Evolutionary conservation across 1,140 invertebrate species (phyloP), one percentile per base, ranked within the genome.

Genomic region (Drosophila bocki): DNA sequence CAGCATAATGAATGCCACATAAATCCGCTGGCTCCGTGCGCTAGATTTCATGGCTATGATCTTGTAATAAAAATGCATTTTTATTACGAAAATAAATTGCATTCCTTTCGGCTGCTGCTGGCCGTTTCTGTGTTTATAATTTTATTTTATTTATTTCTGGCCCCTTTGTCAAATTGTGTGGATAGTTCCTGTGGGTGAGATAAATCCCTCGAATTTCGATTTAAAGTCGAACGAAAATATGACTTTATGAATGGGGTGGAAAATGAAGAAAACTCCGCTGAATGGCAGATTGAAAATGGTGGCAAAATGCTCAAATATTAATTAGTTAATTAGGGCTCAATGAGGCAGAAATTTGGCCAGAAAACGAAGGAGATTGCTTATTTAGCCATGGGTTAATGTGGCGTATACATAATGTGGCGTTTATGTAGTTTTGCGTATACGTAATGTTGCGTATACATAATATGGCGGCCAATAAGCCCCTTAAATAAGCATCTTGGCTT

Each of bases 1-100:
- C 65, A 78, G 68, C 77, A 84, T 80, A 87, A 87, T 86, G 83
- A 86, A 86, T 77, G 80, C 84, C 64, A 59, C 51, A 88, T 88
- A 88, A 83, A 87, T 77, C 80, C 62, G 45, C 22, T 58, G 63
- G 76, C 63, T 71, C 15, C 75, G 70, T 72, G 75, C 61, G 29
- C 76, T 80, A 80, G 80, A 70, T 81, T 88, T 84, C 69, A 64
- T 72, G 72, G 54, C 84, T 84, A 78, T 87, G 84, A 84, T 88
- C 80, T 88, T 75, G 84, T 88, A 88, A 88, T 88, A 88, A 88
- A 87, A 87, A 80, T 80, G 77, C 64, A 88, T 61, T 87, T 87
- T 87, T 88, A 88, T 71, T 80, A 57, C 72, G 68, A 74, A 80
- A 87, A 85, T 86, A 87, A 83, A 87, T 83, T 83, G 83, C 84